phyloP scores from a whole-genome alignment of 2,113 vertebrate genomes.

The Microcebus murinus region DNA sequence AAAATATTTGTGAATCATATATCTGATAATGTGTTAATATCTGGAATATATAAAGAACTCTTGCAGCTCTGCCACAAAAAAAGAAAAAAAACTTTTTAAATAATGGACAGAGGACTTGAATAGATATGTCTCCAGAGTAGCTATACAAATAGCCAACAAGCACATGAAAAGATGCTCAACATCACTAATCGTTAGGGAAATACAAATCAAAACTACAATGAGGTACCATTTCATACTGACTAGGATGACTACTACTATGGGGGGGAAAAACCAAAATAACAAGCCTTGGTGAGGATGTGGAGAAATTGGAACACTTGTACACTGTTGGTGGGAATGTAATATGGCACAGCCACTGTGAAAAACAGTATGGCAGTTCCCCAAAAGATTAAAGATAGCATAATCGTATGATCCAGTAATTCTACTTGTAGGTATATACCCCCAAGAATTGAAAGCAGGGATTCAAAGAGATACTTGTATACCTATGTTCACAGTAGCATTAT shows the following conservation, averaged over 20 bases:
- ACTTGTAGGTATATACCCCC: not conserved
- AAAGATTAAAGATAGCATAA: conserved; percentile 27
- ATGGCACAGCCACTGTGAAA: not conserved
- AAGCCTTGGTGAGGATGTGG: not conserved
- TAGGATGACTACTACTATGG: not conserved
- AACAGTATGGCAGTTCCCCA: not conserved
- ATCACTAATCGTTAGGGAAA: not conserved
- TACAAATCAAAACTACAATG: not conserved
- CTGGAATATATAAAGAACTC: not conserved
- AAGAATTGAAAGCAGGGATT: not conserved
- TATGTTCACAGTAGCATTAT: not conserved
- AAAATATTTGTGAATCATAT: not conserved
- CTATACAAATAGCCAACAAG: not conserved
- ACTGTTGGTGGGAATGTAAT: not conserved
- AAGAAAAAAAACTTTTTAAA: not conserved
- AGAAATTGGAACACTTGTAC: not conserved
- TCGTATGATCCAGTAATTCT: not conserved
- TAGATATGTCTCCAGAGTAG: not conserved
- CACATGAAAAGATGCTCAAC: not conserved
- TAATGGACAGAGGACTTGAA: not conserved
- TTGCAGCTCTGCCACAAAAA: not conserved
- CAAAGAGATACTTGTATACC: not conserved
- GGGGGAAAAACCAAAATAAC: not conserved
- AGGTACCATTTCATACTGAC: not conserved
- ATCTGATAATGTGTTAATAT: not conserved